Conservation (phyloP, 2,888 invertebrate genomes). For the Hydraecia micacea region DNA sequence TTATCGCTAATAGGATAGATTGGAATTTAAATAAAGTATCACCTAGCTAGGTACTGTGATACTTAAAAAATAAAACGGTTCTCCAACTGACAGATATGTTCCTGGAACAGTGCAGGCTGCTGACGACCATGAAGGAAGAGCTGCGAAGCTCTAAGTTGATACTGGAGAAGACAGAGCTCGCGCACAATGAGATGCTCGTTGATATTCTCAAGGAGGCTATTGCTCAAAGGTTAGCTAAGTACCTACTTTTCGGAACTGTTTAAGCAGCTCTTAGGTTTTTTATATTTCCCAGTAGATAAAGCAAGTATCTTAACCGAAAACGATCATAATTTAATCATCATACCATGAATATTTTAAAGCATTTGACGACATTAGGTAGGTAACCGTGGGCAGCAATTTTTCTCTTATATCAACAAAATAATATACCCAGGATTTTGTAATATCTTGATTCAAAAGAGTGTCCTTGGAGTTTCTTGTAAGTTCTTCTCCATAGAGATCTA, state of each 20-base stretch:
- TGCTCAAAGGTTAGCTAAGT: conserved; percentile 62
- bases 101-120: conserved; percentile 76
- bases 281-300: not conserved
- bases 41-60: not conserved
- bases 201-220: conserved; percentile 72
- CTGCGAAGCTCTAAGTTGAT: conserved; percentile 72
- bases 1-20: not conserved
- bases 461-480: no score
- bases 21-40: no score
- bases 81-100: conserved; percentile 74
- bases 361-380: not conserved
- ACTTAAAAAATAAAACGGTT: not conserved
- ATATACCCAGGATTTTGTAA: not conserved
- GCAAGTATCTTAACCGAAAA: not conserved
- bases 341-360: not conserved
- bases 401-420: not conserved
- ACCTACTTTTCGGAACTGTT: not conserved
- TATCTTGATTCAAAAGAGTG: no score
- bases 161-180: conserved; percentile 68
- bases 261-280: not conserved
- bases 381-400: no score
- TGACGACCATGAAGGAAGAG: conserved; percentile 77
- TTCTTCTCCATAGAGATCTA: not conserved
- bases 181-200: conserved; percentile 70
- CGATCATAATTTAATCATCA: not conserved